A percentile compares a stretch with the other conserved stretches of the same genome.
These are phyloP conservation scores for Torymus texanus DNA, from an alignment of 2,888 invertebrate genomes.

Conservation along the genomic window DNA sequence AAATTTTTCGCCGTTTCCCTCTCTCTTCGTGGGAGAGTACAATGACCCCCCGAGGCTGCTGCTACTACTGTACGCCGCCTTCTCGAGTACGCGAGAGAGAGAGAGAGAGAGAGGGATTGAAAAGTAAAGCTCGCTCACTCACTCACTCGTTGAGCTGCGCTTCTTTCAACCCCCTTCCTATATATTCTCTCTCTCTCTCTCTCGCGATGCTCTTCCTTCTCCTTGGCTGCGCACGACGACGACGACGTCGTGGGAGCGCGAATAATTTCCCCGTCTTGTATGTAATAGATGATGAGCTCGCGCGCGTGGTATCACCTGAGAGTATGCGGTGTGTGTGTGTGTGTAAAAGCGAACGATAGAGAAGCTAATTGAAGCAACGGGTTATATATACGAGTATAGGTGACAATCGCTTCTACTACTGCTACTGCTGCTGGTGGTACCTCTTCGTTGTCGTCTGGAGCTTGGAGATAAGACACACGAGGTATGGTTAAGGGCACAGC, in stretches of 20 bases:
- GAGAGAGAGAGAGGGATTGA: conserved; percentile 30
- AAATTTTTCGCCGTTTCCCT: conserved; percentile 67
- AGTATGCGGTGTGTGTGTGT: no score
- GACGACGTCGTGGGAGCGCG: not conserved
- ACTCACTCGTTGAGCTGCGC: not conserved
- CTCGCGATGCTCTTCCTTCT: conserved; percentile 22
- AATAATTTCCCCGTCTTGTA: conserved; percentile 10
- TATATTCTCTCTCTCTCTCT: conserved; percentile 1
- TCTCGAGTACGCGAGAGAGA: not conserved
- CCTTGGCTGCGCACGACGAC: not conserved
- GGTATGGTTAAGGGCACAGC: no score
- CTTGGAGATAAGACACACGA: no score
- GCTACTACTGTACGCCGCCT: not conserved
- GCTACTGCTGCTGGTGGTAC: no score
- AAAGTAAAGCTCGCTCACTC: conserved; percentile 36
- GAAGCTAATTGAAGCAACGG: no score
- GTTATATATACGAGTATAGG: no score
- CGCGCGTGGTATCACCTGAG: no score
- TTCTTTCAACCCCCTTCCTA: not conserved
- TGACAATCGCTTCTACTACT: no score
- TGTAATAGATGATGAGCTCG: no score
- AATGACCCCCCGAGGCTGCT: conserved; percentile 41
- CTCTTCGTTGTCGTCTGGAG: no score
- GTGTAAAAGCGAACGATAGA: no score
- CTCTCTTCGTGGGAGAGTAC: conserved; percentile 28